phyloP scores from a whole-genome alignment of 2,113 vertebrate species.

The Hippocampus zosterae region DNA sequence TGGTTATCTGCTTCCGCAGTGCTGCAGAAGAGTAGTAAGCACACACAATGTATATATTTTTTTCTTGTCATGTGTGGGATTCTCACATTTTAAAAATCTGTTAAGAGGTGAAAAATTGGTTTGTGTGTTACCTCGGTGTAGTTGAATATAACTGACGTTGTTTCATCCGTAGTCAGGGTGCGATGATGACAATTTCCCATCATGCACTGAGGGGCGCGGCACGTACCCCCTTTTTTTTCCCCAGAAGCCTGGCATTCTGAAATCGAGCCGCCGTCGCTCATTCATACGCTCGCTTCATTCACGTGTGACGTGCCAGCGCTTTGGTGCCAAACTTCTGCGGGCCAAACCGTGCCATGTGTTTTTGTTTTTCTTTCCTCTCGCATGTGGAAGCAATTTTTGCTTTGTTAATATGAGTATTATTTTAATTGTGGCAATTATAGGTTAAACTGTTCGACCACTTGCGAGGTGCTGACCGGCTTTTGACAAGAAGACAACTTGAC shows the following conservation, averaged over 20 bases:
- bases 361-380: conserved; percentile 56
- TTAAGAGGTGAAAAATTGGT: not conserved
- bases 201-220: conserved; percentile 25
- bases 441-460: conserved; percentile 73
- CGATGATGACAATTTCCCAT: conserved; percentile 47
- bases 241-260: not conserved
- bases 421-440: conserved; percentile 78
- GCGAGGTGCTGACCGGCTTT: conserved; percentile 60
- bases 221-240: not conserved
- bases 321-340: conserved; percentile 46
- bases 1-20: too few relatives aligned
- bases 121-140: not conserved
- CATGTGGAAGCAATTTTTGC: conserved; percentile 77
- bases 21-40: too few relatives aligned
- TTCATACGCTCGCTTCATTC: conserved; percentile 43
- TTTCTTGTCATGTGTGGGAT: not conserved
- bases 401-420: conserved; percentile 78
- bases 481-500: conserved; percentile 58
- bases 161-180: conserved; percentile 31
- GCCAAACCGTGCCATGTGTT: conserved; percentile 56
- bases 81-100: not conserved
- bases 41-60: not conserved
- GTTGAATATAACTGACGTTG: conserved; percentile 22
- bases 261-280: conserved; percentile 32
- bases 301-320: conserved; percentile 48